Conservation (phyloP, 2,113 vertebrate genomes). For the Ctenomys sociabilis region DNA sequence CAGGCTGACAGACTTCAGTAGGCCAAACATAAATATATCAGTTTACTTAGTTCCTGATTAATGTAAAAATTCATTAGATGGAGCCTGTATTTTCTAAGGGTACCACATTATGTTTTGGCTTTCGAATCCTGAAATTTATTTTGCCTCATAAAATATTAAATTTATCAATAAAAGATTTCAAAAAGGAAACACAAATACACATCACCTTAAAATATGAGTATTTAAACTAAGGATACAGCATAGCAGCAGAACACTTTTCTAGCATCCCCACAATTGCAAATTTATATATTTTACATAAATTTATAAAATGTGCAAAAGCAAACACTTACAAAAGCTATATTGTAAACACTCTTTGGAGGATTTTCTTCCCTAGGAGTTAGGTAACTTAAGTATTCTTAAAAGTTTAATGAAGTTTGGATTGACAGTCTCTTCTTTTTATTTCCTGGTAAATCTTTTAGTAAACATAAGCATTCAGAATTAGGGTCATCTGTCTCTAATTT, state of each 20-base stretch:
- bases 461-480: slow-evolving; percentile 59
- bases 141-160: slow-evolving; percentile 40
- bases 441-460: slow-evolving; percentile 53
- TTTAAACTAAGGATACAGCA: neutral
- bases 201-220: slow-evolving; percentile 55
- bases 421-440: slow-evolving; percentile 33
- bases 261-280: neutral
- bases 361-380: slow-evolving; percentile 32
- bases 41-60: neutral
- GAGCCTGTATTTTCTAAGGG: slow-evolving; percentile 31
- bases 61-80: slow-evolving; percentile 45
- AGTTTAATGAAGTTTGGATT: slow-evolving; percentile 67
- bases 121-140: slow-evolving; percentile 14
- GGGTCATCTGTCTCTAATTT: slow-evolving; percentile 65
- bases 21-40: neutral
- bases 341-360: slow-evolving; percentile 43
- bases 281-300: neutral
- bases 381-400: slow-evolving; percentile 64
- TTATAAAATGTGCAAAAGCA: slow-evolving; percentile 51
- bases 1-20: neutral
- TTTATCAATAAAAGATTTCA: slow-evolving; percentile 56
- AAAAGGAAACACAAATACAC: slow-evolving; percentile 37
- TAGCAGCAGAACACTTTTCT: neutral
- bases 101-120: neutral
- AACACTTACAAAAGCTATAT: slow-evolving; percentile 31